Percentiles rank a stretch among this genome's conserved stretches.
Evolutionary conservation across 2,113 vertebrate genomes (phyloP).

Genomic region (Acinonyx jubatus): DNA sequence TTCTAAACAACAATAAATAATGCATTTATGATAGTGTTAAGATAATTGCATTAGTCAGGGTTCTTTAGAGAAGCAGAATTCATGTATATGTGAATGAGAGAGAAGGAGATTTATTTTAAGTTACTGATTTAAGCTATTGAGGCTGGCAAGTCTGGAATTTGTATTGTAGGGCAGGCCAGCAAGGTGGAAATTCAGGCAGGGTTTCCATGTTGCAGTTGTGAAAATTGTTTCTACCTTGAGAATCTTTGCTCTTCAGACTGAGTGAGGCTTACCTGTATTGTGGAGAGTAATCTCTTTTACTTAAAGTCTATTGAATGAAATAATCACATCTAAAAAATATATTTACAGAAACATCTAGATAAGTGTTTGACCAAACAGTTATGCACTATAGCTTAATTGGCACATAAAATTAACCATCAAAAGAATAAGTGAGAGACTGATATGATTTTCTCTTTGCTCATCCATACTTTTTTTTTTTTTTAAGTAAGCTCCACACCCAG

Average conservation of each 20-base stretch:
- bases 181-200: not conserved
- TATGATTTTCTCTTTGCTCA: not conserved
- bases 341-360: not conserved
- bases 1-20: not conserved
- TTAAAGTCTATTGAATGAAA: not conserved
- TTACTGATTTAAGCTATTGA: not conserved
- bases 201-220: not conserved
- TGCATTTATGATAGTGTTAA: not conserved
- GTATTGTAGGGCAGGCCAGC: not conserved
- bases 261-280: not conserved
- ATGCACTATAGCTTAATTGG: not conserved
- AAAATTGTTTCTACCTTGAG: not conserved
- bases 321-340: not conserved
- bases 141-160: not conserved
- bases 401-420: not conserved
- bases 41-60: not conserved
- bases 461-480: not conserved
- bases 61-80: not conserved
- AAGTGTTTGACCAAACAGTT: not conserved
- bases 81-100: not conserved
- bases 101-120: not conserved
- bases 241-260: not conserved
- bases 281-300: not conserved
- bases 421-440: not conserved
- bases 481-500: no score